Evolutionary conservation across 2,888 invertebrate genomes (phyloP), one percentile per base, ranked within the genome.

Genomic region (Abrostola tripartita): DNA sequence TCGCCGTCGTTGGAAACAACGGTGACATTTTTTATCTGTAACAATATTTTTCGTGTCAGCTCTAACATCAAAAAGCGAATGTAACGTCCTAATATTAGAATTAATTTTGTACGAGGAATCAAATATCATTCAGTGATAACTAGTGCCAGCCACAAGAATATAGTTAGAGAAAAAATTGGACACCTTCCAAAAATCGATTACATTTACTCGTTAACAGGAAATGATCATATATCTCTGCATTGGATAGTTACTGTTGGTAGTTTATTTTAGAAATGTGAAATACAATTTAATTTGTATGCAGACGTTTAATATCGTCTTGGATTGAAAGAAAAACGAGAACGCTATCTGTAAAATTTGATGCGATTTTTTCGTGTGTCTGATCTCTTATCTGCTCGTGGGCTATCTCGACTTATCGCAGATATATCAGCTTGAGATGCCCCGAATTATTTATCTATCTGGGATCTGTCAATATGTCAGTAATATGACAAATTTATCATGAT

Each of bases 131-230:
- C 86, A 83, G 84, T 90, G 88, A 90, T 90, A 89, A 87, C 88
- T 82, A 85, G 88, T 88, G 90, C 90, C 92, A 91, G 88, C 86
- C 85, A 85, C 83, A 82, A 83, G 87, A 88, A 88, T 84, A 87
- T 85, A 86, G 87, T 68, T 54, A 66, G 84, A 51, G 82, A 84
- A 85, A 88, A 87, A 76, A 44, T 89, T 94, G 94, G 94, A 90
- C 71, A 71, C 61, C 71, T 69, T 91, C 94, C 94, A 94, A 90
- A 86, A 89, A 93, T 92, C 92, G 90, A 92, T 93, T 93, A 90
- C 89, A 88, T 90, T 90, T 87, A 90, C 90, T 89, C 84, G 87
- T 86, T 87, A 88, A 89, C 88, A 90, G 90, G 88, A 90, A 90
- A 87, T 83, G 82, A 87, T 85, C 85, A 84, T 86, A 88, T 88